Percentiles rank a stretch among this genome's conserved stretches.
phyloP scores from a whole-genome alignment of 1,140 invertebrate species.

The Drosophila elegans region DNA sequence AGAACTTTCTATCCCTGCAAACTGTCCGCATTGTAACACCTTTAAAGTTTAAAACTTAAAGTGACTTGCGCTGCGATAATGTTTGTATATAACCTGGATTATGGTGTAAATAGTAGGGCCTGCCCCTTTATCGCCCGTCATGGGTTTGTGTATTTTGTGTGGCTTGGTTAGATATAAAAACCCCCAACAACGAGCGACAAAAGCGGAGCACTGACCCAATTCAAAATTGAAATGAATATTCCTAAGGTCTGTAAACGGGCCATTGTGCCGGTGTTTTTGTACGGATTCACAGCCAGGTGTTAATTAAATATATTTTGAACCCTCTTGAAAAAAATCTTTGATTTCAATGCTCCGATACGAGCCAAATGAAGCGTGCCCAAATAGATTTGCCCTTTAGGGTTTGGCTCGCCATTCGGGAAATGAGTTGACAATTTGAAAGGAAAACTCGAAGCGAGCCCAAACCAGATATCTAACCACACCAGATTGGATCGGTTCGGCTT shows the following conservation, averaged over 20 bases:
- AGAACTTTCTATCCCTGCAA: neutral
- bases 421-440: constrained; percentile 55
- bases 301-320: constrained; percentile 75
- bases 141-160: constrained; percentile 31
- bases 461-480: constrained; percentile 23
- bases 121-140: constrained; percentile 51
- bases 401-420: constrained; percentile 32
- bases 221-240: constrained; percentile 44
- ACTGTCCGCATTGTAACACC: constrained; percentile 12
- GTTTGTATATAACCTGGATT: constrained; percentile 25
- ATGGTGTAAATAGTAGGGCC: constrained; percentile 9
- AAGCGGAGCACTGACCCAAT: constrained; percentile 70
- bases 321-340: constrained; percentile 30
- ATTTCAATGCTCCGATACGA: constrained; percentile 41
- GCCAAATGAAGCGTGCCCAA: constrained; percentile 75
- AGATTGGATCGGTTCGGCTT: constrained; percentile 15
- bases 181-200: constrained; percentile 15
- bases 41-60: neutral
- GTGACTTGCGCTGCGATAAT: constrained; percentile 11
- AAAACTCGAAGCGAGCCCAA: neutral
- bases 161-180: constrained; percentile 22
- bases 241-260: constrained; percentile 12
- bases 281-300: constrained; percentile 60
- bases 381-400: constrained; percentile 56
- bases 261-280: constrained; percentile 8